Base-by-base conservation (phyloP, 1,140 invertebrate genomes). In the Ruditapes philippinarum region DNA sequence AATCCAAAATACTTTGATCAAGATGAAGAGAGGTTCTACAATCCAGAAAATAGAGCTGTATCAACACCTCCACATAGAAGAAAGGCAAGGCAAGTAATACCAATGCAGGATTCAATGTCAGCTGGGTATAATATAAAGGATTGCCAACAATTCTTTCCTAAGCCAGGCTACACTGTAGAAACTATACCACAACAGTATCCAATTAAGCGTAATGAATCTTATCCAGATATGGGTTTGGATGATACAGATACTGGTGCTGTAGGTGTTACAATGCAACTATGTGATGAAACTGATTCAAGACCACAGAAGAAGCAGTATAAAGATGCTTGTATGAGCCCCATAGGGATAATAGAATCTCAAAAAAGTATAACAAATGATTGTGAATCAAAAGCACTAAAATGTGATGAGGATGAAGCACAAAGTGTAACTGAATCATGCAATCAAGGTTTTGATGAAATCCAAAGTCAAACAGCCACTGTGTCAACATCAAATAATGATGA, bases 271-370 rank as follows among this genome's bases (percentile, higher is more conserved):
- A n/a, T n/a, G n/a, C n/a, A n/a, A n/a, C n/a, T n/a, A n/a, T n/a
- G n/a, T n/a, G 19, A n/a, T 76, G 73, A 76, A 12, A 9, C 11
- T 28, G 14, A 9, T 76, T n/a, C 25, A 51, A 31, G 51, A 51
- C 60, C 36, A 42, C 19, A 51, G 31, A 45, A 70, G 73, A 38
- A 60, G 28, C n/a, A 60, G 33, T 83, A 70, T 28, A 83, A 83
- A 51, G 81, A 83, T 70, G 81, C 81, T 22, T 83, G 81, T 38
- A 83, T 83, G 45, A 83, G 81, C 31, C 81, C 81, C 9, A 83
- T 83, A 17, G 60, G 60, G n/a, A 60, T 83, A 19, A 28, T 83
- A 28, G 81, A 83, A 70, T 68, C 42, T n/a, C 17, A 36, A 45
- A 83, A 65, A 83, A 70, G 51, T 36, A 60, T 54, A 80, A 80